A percentile compares a stretch with the other conserved stretches of the same genome.
Evolutionary conservation across 2,113 vertebrate species (phyloP).

Genomic region (Eptesicus fuscus): DNA sequence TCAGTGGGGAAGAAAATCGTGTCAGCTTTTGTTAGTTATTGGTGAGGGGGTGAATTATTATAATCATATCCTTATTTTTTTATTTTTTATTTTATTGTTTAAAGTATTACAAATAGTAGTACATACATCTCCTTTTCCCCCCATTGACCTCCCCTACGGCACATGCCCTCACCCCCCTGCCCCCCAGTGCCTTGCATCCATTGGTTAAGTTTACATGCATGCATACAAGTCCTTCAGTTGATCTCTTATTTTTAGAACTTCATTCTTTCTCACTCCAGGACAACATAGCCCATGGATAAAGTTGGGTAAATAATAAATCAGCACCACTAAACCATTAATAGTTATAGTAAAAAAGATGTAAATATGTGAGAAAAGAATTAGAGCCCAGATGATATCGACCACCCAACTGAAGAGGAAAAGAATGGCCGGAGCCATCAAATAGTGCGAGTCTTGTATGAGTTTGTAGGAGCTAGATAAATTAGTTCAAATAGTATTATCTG

Average conservation of each 20-base stretch:
- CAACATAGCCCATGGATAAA: background rate
- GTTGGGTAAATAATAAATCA: background rate
- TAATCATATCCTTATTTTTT: slow-evolving; percentile 5
- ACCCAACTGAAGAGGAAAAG: background rate
- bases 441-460: background rate
- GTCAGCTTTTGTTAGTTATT: background rate
- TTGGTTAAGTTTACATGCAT: too few relatives aligned
- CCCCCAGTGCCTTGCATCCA: too few relatives aligned
- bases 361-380: background rate
- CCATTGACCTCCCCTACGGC: too few relatives aligned
- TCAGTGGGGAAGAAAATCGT: background rate
- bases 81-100: too few relatives aligned
- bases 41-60: slow-evolving; percentile 6
- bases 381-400: background rate
- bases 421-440: background rate
- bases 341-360: background rate
- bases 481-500: background rate
- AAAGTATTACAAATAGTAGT: too few relatives aligned
- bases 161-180: too few relatives aligned
- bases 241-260: slow-evolving; percentile 28
- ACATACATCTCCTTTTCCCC: too few relatives aligned
- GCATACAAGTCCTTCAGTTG: too few relatives aligned
- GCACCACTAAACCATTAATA: background rate
- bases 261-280: background rate
- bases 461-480: background rate